Percentiles rank a stretch among this genome's conserved stretches.
phyloP scores from a whole-genome alignment of 2,113 vertebrate genomes.

The Eretmochelys imbricata region DNA sequence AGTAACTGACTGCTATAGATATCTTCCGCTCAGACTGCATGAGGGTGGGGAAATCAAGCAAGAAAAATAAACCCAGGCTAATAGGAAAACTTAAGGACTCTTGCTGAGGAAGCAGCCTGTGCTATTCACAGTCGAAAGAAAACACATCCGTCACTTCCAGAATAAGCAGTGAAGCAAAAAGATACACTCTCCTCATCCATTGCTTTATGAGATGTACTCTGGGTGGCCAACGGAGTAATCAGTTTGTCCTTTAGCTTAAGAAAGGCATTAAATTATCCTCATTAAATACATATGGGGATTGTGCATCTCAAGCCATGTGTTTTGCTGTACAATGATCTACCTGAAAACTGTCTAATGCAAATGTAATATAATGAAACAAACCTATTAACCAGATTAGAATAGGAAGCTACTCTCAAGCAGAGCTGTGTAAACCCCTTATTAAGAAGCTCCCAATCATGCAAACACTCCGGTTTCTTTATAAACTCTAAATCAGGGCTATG shows the following conservation, averaged over 20 bases:
- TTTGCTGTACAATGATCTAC: background rate
- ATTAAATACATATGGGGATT: background rate
- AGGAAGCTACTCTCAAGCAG: background rate
- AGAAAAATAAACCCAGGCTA: background rate
- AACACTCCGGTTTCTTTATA: background rate
- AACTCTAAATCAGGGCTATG: background rate
- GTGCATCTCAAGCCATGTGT: background rate
- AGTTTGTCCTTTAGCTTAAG: conserved; percentile 15
- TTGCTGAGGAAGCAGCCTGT: background rate
- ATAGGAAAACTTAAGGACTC: background rate
- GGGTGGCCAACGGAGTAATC: background rate
- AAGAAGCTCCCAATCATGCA: background rate
- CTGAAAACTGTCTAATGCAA: background rate
- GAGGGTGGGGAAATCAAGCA: background rate
- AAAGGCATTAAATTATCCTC: conserved; percentile 21
- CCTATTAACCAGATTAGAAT: background rate
- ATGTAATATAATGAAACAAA: background rate
- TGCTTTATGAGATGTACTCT: background rate
- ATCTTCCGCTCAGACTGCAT: background rate
- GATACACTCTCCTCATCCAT: background rate
- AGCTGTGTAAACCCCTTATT: background rate
- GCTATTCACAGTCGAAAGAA: conserved; percentile 5
- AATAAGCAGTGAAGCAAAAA: conserved; percentile 12
- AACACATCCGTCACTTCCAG: background rate
- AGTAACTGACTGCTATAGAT: background rate